These are phyloP conservation scores for Fulica atra DNA, from an alignment of 2,113 vertebrate genomes.

Conservation along the genomic window DNA sequence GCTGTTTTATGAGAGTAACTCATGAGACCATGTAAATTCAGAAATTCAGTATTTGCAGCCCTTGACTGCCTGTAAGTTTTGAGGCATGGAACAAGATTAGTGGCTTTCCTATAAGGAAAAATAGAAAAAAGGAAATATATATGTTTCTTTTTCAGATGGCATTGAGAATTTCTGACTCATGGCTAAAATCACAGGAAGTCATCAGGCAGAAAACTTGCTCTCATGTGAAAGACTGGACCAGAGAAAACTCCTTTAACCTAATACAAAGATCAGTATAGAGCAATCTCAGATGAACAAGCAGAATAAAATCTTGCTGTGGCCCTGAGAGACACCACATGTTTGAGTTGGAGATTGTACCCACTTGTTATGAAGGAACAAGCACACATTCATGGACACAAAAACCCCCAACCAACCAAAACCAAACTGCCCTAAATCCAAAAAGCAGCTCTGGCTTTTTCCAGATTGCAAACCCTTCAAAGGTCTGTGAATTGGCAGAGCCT, in stretches of 20 bases:
- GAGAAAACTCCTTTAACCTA: background rate
- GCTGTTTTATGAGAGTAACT: background rate
- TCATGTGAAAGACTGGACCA: background rate
- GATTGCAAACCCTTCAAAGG: background rate
- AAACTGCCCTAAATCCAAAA: background rate
- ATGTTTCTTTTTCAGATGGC: background rate
- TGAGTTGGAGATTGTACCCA: background rate
- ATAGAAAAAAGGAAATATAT: background rate
- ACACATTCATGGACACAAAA: background rate
- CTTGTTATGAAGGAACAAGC: background rate
- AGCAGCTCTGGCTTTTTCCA: background rate
- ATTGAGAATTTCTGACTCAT: background rate
- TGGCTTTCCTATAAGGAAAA: background rate
- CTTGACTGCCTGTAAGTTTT: background rate
- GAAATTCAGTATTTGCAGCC: background rate
- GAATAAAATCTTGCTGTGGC: background rate
- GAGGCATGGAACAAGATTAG: background rate
- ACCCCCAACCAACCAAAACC: background rate
- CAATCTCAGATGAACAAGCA: background rate
- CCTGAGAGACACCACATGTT: fast-evolving
- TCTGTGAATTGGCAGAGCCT: background rate
- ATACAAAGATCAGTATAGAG: background rate
- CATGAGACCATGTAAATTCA: fast-evolving
- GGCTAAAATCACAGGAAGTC: background rate
- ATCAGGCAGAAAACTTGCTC: background rate